These are phyloP conservation scores for Anoplophora glabripennis DNA, from an alignment of 1,140 invertebrate genomes.

Conservation along the genomic window DNA sequence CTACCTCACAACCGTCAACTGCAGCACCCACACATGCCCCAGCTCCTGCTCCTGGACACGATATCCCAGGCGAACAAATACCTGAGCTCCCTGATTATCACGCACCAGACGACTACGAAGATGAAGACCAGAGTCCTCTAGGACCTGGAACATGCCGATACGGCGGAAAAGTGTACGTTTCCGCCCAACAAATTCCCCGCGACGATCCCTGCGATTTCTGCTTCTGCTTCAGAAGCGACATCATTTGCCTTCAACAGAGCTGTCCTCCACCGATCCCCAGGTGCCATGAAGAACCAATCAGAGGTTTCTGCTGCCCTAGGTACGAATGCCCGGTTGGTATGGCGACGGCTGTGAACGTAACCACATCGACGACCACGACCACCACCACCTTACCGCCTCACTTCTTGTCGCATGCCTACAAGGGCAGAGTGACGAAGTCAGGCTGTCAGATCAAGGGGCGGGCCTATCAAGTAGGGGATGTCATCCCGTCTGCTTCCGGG, in stretches of 20 bases:
- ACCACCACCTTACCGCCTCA: constrained; percentile 82
- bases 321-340: constrained; percentile 90
- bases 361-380: constrained; percentile 79
- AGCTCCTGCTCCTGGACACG: neutral
- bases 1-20: constrained; percentile 15
- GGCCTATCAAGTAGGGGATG: constrained; percentile 79
- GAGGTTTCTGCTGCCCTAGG: constrained; percentile 90
- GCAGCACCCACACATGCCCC: neutral
- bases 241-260: constrained; percentile 92
- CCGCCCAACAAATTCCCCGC: constrained; percentile 89
- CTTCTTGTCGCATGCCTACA: constrained; percentile 74
- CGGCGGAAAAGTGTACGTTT: constrained; percentile 87
- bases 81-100: constrained; percentile 39
- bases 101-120: constrained; percentile 57
- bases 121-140: constrained; percentile 70
- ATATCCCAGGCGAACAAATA: constrained; percentile 29
- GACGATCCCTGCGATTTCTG: constrained; percentile 95
- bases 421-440: constrained; percentile 65
- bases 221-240: constrained; percentile 95
- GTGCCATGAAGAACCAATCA: constrained; percentile 87
- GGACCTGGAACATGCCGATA: constrained; percentile 87
- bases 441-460: constrained; percentile 82
- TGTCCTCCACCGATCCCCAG: constrained; percentile 89
- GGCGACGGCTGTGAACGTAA: constrained; percentile 72
- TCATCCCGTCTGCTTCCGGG: constrained; percentile 78